Evolutionary conservation across 2,797 vertebrate genomes (phyloP).

Genomic region (Esox masquinongy): DNA sequence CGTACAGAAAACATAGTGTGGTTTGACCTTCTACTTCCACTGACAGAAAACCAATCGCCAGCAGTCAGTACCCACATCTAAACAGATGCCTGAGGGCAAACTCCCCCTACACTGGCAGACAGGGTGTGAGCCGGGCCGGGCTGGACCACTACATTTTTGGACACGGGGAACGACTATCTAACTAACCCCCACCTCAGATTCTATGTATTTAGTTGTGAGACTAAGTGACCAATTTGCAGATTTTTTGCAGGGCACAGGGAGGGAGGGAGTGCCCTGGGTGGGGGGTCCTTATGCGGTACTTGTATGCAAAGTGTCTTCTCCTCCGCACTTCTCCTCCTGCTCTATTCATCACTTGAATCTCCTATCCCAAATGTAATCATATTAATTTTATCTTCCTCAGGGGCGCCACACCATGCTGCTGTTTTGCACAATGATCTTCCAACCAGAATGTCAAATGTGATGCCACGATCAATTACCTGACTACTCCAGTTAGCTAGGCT

Average conservation of each 20-base stretch:
- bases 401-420: too few species aligned
- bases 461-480: too few species aligned
- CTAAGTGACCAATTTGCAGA: too few species aligned
- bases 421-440: too few species aligned
- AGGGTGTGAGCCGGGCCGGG: slow-evolving; percentile 77
- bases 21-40: slow-evolving; percentile 91
- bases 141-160: slow-evolving; percentile 37
- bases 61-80: slow-evolving; percentile 92
- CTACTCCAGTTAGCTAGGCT: too few species aligned
- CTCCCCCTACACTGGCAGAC: slow-evolving; percentile 83
- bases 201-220: too few species aligned
- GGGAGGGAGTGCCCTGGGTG: slow-evolving; percentile 36
- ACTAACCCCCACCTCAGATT: too few species aligned
- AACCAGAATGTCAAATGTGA: too few species aligned
- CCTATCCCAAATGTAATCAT: too few species aligned
- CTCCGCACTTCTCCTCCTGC: slow-evolving; percentile 47
- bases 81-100: slow-evolving; percentile 95
- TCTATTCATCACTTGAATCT: slow-evolving; percentile 44
- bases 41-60: slow-evolving; percentile 94
- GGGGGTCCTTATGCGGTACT: slow-evolving; percentile 35
- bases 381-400: too few species aligned
- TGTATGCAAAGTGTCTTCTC: slow-evolving; percentile 67
- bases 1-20: slow-evolving; percentile 84
- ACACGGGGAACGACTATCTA: too few species aligned
- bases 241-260: slow-evolving; percentile 26